Evolutionary conservation across 2,113 vertebrate genomes (phyloP).

Genomic region (Bubo bubo): DNA sequence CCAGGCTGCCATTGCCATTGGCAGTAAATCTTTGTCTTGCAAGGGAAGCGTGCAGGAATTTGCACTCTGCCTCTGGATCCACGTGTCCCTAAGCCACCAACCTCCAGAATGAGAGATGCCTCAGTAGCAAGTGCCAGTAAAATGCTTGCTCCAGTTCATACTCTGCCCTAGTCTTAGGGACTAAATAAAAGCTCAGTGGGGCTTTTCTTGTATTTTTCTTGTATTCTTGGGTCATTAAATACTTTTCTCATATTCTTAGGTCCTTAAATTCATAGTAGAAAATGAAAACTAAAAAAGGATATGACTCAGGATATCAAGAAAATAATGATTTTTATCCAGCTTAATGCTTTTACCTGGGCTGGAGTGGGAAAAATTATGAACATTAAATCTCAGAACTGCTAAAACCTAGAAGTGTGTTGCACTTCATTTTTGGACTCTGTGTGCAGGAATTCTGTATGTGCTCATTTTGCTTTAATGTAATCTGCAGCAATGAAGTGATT

Average conservation of each 20-base stretch:
- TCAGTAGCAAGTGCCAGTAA: neutral
- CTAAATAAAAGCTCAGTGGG: neutral
- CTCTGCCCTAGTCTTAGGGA: neutral
- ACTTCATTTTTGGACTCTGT: neutral
- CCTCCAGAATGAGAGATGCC: neutral
- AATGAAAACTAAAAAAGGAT: neutral
- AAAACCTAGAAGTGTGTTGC: neutral
- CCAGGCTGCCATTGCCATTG: neutral
- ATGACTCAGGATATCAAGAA: neutral
- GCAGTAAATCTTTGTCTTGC: neutral
- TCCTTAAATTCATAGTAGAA: neutral
- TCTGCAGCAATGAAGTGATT: constrained; percentile 3
- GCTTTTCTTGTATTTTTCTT: neutral
- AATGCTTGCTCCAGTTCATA: neutral
- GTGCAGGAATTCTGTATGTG: neutral
- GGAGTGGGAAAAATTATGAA: neutral
- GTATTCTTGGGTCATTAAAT: neutral
- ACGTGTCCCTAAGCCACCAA: neutral
- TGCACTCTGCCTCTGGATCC: neutral
- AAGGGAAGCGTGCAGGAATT: neutral
- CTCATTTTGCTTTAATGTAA: constrained; percentile 19
- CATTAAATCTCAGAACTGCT: neutral
- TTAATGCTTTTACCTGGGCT: neutral
- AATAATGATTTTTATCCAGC: neutral
- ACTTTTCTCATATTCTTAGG: neutral